Base-by-base conservation (phyloP, 2,888 invertebrate genomes). In the Nomada fabriciana region DNA sequence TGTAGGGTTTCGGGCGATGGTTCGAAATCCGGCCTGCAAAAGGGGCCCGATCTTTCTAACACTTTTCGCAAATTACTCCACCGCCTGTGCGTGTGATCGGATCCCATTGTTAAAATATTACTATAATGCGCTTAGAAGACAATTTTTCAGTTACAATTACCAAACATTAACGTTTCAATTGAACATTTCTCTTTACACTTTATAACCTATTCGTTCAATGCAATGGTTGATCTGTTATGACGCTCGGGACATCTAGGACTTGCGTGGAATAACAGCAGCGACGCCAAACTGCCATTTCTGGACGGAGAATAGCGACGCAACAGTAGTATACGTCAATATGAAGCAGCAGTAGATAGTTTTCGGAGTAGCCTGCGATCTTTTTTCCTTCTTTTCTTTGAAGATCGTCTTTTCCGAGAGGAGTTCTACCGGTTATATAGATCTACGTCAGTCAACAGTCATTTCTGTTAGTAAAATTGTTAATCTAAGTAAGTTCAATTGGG, bases 11-110 rank as follows among this genome's bases (percentile, higher is more conserved):
- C 98, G 1, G 97, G 94, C 0, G 98, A 97, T 0, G 98, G 97
- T 90, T 97, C 97, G 94, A 98, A 99, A 91, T 98, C 98, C 9
- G 98, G 97, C 90, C 98, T 98, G 89, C 98, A 97, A 94, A 99
- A 98, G 0, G 99, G 99, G 0, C 99, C 98, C 7, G 97, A 96
- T 84, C 99, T 95, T 94, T 98, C 98, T 65, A 99, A 94, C 25
- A 99, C 94, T 94, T 98, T 98, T 80, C 96, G 95, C 82, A 99
- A 94, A 92, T 98, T 97, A 89, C 95, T 96, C 98, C 98, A 98
- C 93, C 97, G 94, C 92, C 96, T 96, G 84, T 95, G 94, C 57
- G 90, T 90, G 25, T 92, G 88, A 82, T 94, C 94, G 9, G 90
- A 85, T 20, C 90, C 89, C 92, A 93, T 93, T 71, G 20, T 79